Evolutionary conservation across 2,797 vertebrate genomes (phyloP).

Genomic region (Darevskia mixta): DNA sequence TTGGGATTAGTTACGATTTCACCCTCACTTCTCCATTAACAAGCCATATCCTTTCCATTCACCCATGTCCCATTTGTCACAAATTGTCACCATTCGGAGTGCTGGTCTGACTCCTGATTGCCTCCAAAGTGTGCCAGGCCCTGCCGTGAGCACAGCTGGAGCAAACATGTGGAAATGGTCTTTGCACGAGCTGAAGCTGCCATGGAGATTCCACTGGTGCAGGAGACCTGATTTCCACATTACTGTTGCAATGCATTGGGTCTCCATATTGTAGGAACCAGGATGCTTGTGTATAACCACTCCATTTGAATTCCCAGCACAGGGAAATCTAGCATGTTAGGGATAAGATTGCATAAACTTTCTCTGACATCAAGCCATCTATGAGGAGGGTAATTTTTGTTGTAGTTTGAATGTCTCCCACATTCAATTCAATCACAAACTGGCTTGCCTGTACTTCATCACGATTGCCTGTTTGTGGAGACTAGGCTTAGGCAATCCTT

Average conservation of each 20-base stretch:
- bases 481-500: background rate
- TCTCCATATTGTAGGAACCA: background rate
- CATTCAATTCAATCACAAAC: background rate
- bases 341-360: background rate
- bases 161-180: background rate
- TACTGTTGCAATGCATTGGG: background rate
- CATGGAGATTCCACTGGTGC: background rate
- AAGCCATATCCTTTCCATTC: background rate
- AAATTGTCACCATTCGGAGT: background rate
- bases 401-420: background rate
- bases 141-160: background rate
- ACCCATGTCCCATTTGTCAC: background rate
- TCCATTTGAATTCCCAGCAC: background rate
- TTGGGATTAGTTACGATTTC: background rate
- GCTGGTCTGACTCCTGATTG: background rate
- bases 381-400: background rate
- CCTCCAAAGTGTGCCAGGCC: background rate
- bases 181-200: background rate
- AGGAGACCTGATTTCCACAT: background rate
- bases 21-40: background rate
- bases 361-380: background rate
- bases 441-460: background rate
- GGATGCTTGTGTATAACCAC: background rate
- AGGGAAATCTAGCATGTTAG: background rate
- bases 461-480: background rate